Conservation (phyloP, 2,113 vertebrate genomes). For the Tragelaphus strepsiceros region DNA sequence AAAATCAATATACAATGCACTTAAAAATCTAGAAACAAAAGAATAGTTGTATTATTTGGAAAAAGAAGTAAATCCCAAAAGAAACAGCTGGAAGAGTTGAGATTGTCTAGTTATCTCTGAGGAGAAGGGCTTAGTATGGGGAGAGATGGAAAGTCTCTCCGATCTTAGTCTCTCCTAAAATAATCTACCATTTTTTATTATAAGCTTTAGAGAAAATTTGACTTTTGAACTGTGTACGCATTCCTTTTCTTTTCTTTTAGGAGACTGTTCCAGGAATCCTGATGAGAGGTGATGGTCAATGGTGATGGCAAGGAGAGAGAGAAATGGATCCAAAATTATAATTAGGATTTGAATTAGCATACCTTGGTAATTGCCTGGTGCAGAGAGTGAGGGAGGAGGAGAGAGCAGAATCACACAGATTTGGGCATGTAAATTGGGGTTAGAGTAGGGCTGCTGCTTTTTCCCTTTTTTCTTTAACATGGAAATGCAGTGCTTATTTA, state of each 20-base stretch:
- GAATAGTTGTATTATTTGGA: neutral
- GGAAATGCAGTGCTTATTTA: neutral
- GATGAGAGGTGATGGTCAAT: neutral
- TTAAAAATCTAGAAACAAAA: conserved; percentile 25
- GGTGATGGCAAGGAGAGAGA: neutral
- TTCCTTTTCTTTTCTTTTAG: neutral
- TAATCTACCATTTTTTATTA: neutral
- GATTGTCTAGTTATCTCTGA: neutral
- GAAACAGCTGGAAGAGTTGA: neutral
- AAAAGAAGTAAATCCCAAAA: conserved; percentile 14
- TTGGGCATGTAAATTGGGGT: neutral
- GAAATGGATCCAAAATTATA: neutral
- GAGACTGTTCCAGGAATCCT: neutral
- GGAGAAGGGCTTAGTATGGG: neutral
- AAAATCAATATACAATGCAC: neutral
- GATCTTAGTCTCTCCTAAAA: neutral
- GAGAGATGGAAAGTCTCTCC: neutral
- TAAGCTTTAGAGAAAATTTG: neutral
- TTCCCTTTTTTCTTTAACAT: neutral
- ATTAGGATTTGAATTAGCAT: neutral
- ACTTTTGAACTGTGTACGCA: neutral
- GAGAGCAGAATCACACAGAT: neutral
- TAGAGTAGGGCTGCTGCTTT: neutral
- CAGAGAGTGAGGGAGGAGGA: neutral
- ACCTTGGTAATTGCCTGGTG: neutral